phyloP scores from a whole-genome alignment of 2,888 invertebrate species.

The Boloria euphrosyne region DNA sequence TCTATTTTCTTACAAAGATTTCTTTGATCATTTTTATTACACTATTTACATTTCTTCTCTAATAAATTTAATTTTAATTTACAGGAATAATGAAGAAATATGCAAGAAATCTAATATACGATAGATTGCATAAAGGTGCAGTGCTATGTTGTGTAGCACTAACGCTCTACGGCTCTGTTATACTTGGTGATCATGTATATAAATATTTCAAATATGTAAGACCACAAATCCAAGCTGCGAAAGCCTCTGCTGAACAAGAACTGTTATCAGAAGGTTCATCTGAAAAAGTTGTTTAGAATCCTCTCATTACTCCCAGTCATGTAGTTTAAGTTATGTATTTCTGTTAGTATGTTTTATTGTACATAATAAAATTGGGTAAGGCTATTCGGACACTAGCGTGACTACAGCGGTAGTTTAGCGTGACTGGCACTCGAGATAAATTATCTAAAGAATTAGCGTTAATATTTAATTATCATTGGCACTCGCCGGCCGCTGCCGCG shows the following conservation, averaged over 20 bases:
- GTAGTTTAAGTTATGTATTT: slow-evolving; percentile 32
- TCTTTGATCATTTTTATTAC: too few relatives aligned
- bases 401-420: too few relatives aligned
- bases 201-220: slow-evolving; percentile 69
- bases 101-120: slow-evolving; percentile 65
- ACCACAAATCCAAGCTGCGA: slow-evolving; percentile 67
- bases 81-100: slow-evolving; percentile 66
- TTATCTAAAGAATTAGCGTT: too few relatives aligned
- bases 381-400: too few relatives aligned
- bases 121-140: slow-evolving; percentile 74
- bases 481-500: too few relatives aligned
- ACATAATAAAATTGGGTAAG: slow-evolving; percentile 31
- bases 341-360: slow-evolving; percentile 29
- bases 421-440: too few relatives aligned
- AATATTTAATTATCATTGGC: too few relatives aligned
- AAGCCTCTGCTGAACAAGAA: slow-evolving; percentile 66
- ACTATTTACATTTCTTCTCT: background rate
- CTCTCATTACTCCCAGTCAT: slow-evolving; percentile 26
- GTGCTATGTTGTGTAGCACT: slow-evolving; percentile 74
- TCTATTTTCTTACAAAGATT: too few relatives aligned
- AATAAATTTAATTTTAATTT: slow-evolving; percentile 7
- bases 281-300: slow-evolving; percentile 56
- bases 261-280: slow-evolving; percentile 76
- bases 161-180: slow-evolving; percentile 60
- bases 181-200: slow-evolving; percentile 66